A percentile compares a stretch with the other conserved stretches of the same genome.
These are phyloP conservation scores for Pherbina coryleti DNA, from an alignment of 2,888 invertebrate genomes.

Conservation along the genomic window DNA sequence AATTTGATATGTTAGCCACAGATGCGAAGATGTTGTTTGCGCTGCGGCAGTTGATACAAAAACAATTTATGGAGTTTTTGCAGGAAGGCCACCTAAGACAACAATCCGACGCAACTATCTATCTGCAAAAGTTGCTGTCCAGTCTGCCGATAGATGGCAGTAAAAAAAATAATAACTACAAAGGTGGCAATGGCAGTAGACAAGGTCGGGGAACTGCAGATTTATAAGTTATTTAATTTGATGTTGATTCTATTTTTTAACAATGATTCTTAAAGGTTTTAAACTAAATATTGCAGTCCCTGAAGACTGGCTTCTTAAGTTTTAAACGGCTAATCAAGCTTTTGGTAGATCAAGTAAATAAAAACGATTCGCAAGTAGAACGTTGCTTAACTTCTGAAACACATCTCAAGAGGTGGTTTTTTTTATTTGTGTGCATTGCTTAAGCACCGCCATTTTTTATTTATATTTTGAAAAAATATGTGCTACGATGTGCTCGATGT, in stretches of 20 bases:
- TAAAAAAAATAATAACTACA: slow-evolving; percentile 6
- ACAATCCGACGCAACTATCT: slow-evolving; percentile 45
- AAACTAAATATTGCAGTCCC: too few relatives aligned
- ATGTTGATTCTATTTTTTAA: too few relatives aligned
- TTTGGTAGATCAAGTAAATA: neutral
- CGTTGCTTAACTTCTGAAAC: too few relatives aligned
- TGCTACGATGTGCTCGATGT: too few relatives aligned
- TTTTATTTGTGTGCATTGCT: too few relatives aligned
- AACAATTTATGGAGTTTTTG: slow-evolving; percentile 54
- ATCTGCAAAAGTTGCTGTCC: slow-evolving; percentile 51
- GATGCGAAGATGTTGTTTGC: slow-evolving; percentile 64
- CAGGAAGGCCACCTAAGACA: slow-evolving; percentile 50
- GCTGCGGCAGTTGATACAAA: slow-evolving; percentile 50
- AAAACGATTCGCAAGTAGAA: neutral
- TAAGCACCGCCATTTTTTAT: too few relatives aligned
- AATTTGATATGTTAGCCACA: slow-evolving; percentile 78
- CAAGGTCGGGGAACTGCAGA: neutral
- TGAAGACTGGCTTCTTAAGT: too few relatives aligned
- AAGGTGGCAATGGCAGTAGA: slow-evolving; percentile 8
- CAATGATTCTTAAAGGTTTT: too few relatives aligned
- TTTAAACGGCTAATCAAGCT: too few relatives aligned
- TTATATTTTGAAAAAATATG: too few relatives aligned
- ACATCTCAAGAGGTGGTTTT: too few relatives aligned
- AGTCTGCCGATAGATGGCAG: slow-evolving; percentile 32
- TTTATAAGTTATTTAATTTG: neutral